Conservation (phyloP, 2,113 vertebrate genomes). For the Apteryx owenii region DNA sequence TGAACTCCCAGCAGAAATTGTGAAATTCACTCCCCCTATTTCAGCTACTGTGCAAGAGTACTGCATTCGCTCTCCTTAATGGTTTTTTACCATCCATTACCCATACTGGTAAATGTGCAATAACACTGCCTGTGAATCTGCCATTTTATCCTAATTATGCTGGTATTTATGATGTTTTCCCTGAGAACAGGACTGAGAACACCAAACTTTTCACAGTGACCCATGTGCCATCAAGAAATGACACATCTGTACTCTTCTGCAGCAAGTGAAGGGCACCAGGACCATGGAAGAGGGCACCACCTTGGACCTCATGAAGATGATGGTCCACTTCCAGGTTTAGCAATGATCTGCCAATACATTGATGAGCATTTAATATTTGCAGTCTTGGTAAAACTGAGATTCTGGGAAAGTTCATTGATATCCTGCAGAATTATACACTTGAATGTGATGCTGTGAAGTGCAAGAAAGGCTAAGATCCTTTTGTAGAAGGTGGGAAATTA, state of each 20-base stretch:
- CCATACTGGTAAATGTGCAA: neutral
- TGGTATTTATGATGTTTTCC: neutral
- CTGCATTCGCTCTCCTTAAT: neutral
- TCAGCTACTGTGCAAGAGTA: neutral
- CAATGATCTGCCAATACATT: neutral
- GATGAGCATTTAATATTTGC: neutral
- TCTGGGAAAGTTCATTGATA: neutral
- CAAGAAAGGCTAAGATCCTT: neutral
- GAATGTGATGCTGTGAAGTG: neutral
- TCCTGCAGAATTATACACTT: neutral
- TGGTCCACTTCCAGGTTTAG: neutral
- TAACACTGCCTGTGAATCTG: neutral
- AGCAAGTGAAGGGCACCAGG: neutral
- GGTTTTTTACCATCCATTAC: neutral
- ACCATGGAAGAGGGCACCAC: neutral
- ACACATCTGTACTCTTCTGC: neutral
- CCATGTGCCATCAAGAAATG: neutral
- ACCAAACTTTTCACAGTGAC: neutral
- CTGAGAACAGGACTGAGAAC: neutral
- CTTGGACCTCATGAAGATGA: neutral
- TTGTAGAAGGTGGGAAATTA: neutral
- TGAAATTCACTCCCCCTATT: slow-evolving; percentile 25
- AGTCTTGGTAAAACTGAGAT: neutral
- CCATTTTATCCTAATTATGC: neutral
- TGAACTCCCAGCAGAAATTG: slow-evolving; percentile 42